phyloP scores from a whole-genome alignment of 2,797 vertebrate species.

The Muscicapa comitata region DNA sequence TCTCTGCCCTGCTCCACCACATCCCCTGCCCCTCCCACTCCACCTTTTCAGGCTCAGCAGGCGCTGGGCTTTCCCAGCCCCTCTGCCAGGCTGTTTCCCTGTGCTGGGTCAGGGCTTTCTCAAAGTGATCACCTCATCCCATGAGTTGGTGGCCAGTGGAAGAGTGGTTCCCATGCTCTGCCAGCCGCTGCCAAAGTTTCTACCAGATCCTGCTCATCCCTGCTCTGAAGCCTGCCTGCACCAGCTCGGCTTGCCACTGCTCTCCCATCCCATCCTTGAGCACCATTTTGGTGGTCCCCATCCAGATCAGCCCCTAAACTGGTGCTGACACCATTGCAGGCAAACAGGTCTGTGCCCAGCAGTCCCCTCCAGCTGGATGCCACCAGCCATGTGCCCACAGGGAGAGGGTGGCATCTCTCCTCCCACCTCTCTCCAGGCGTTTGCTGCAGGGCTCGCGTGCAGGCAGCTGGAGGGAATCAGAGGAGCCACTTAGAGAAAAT shows the following conservation, averaged over 20 bases:
- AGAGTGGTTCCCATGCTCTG: not conserved
- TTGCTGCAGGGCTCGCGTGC: not conserved
- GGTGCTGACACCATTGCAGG: not conserved
- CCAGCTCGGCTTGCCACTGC: not conserved
- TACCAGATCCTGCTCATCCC: not conserved
- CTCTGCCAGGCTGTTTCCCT: not conserved
- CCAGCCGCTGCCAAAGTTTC: rapidly evolving
- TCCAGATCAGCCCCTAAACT: not conserved
- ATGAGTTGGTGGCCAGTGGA: rapidly evolving
- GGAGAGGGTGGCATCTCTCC: not conserved
- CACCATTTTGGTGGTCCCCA: not conserved
- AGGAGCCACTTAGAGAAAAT: not conserved
- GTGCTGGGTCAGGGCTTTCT: not conserved
- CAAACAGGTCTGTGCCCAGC: not conserved
- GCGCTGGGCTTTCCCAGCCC: not conserved
- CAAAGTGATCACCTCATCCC: not conserved
- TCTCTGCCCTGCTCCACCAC: not conserved
- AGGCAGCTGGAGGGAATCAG: slow-evolving; percentile 59
- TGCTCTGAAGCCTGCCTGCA: not conserved
- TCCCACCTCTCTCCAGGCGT: not conserved
- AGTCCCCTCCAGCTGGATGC: rapidly evolving
- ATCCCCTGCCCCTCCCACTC: not conserved
- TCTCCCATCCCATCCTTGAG: not conserved
- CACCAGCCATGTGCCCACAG: rapidly evolving
- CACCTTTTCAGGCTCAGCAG: not conserved